These are phyloP conservation scores for Lasioglossum lativentre DNA, from an alignment of 2,888 invertebrate genomes.

Conservation along the genomic window DNA sequence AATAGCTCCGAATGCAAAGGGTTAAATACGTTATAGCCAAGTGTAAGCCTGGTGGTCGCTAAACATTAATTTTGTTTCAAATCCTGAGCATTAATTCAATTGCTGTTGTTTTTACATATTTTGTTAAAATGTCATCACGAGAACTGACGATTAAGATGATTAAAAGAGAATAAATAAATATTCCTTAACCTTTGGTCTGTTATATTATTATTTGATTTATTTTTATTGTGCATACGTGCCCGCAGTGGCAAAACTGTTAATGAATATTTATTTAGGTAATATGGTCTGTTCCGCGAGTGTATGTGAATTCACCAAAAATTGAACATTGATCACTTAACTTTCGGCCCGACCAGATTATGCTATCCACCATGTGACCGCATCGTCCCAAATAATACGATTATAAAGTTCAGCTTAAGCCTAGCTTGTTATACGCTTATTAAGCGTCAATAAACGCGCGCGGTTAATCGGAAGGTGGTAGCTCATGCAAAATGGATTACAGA, in stretches of 20 bases:
- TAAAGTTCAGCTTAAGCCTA: conserved; percentile 30
- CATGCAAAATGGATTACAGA: conserved; percentile 54
- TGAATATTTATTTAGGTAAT: neutral
- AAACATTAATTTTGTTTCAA: too few species aligned
- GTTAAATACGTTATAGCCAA: too few species aligned
- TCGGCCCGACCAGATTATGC: neutral
- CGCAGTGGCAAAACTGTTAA: neutral
- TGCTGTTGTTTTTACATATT: too few species aligned
- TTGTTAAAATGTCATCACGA: neutral
- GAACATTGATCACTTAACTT: neutral
- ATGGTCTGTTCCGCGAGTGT: neutral
- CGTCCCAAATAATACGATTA: conserved; percentile 40
- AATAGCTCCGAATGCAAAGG: too few species aligned
- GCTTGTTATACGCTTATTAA: conserved; percentile 46
- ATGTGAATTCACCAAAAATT: neutral
- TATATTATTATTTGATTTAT: neutral
- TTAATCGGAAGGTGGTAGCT: conserved; percentile 44
- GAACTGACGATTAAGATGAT: neutral
- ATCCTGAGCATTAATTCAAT: too few species aligned
- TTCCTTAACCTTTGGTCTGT: neutral
- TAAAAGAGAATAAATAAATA: neutral
- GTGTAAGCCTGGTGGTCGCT: too few species aligned
- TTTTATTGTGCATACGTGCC: neutral
- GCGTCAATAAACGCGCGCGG: conserved; percentile 46
- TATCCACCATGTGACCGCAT: neutral